A percentile compares a stretch with the other conserved stretches of the same genome.
Evolutionary conservation across 2,888 invertebrate species (phyloP).

Genomic region (Ellobium chinense): DNA sequence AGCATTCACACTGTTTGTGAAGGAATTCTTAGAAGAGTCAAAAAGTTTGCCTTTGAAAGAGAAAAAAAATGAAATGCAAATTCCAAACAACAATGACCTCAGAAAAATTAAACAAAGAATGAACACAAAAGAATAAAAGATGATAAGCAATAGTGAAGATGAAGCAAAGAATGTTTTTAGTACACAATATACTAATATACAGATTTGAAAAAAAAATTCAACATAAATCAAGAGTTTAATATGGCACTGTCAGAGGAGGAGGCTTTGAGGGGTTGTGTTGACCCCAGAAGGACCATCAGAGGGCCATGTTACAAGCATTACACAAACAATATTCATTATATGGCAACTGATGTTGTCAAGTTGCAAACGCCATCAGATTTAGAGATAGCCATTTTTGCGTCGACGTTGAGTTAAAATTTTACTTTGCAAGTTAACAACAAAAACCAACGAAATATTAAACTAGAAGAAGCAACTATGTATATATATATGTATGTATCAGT

Average conservation of each 20-base stretch:
- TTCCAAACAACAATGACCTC: too few relatives aligned
- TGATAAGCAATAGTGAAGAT: background rate
- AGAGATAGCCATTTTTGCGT: slow-evolving; percentile 22
- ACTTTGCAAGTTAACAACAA: background rate
- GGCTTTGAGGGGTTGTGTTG: background rate
- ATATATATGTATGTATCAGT: slow-evolving; percentile 23
- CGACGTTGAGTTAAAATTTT: background rate
- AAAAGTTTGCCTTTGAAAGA: too few relatives aligned
- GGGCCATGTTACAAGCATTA: slow-evolving; percentile 1
- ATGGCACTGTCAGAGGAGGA: slow-evolving; percentile 6
- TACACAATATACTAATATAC: background rate
- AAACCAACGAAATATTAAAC: slow-evolving; percentile 21
- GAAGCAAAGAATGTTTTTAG: background rate
- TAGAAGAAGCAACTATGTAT: slow-evolving; percentile 27
- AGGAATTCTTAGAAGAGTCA: too few relatives aligned
- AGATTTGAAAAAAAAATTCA: slow-evolving; percentile 22
- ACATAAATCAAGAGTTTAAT: background rate
- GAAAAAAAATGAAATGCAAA: too few relatives aligned
- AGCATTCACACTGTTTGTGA: too few relatives aligned
- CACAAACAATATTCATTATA: slow-evolving; percentile 20
- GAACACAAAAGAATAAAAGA: background rate
- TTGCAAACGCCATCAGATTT: background rate
- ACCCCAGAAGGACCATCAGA: background rate
- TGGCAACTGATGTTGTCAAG: slow-evolving; percentile 21
- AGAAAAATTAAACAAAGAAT: too few relatives aligned